A percentile compares a stretch with the other conserved stretches of the same genome.
phyloP scores from a whole-genome alignment of 2,113 vertebrate genomes.

The Aleadryas rufinucha region DNA sequence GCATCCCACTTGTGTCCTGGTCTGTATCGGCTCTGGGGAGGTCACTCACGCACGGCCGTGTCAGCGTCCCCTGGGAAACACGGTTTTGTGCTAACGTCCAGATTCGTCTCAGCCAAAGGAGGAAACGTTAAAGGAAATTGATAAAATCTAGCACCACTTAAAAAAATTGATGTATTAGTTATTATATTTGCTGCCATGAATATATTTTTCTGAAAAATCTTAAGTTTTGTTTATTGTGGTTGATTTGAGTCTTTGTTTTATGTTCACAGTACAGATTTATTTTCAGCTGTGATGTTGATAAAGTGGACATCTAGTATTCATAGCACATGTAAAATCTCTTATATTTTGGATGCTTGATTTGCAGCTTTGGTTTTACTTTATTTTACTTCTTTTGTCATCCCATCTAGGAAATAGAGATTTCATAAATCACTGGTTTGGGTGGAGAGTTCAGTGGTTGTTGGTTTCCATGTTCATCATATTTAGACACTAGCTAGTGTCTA shows the following conservation, averaged over 20 bases:
- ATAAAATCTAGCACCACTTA: neutral
- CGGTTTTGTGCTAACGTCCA: neutral
- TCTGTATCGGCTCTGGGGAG: fast-evolving
- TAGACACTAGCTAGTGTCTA: neutral
- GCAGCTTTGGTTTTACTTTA: neutral
- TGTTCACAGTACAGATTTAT: neutral
- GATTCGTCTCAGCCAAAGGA: neutral
- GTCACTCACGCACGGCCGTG: fast-evolving
- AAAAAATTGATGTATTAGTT: neutral
- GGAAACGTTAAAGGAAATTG: neutral
- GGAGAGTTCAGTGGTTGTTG: neutral
- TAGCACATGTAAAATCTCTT: neutral
- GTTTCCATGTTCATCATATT: neutral
- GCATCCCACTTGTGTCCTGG: neutral
- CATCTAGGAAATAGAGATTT: neutral
- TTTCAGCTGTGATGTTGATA: neutral
- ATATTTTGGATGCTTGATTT: neutral
- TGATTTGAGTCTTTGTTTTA: neutral
- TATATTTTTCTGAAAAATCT: neutral
- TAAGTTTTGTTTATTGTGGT: neutral
- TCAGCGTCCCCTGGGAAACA: neutral
- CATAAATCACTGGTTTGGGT: neutral
- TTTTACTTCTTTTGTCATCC: neutral
- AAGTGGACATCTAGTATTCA: neutral
- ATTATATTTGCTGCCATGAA: neutral